These are phyloP conservation scores for Ahaetulla prasina DNA, from an alignment of 2,113 vertebrate species.

Conservation along the genomic window DNA sequence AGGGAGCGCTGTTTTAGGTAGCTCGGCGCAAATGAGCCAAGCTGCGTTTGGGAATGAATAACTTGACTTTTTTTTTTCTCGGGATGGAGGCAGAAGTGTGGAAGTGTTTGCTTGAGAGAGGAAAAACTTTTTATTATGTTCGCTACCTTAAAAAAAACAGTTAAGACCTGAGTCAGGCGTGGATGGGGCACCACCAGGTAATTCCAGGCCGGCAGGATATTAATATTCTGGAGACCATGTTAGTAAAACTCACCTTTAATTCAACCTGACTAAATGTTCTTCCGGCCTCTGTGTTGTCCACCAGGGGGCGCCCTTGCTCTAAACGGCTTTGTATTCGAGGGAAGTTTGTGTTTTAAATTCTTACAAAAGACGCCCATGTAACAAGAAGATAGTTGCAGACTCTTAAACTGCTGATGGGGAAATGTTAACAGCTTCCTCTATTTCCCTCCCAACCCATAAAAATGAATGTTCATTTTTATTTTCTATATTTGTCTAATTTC, in stretches of 20 bases:
- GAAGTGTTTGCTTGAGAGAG: not conserved
- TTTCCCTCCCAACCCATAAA: not conserved
- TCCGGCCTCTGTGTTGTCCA: not conserved
- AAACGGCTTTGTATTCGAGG: accelerated
- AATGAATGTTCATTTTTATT: not conserved
- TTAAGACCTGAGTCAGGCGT: not conserved
- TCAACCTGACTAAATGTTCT: not conserved
- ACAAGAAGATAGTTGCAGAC: not conserved
- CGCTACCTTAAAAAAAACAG: not conserved
- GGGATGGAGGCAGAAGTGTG: not conserved
- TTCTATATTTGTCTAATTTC: not conserved
- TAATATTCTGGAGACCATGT: not conserved
- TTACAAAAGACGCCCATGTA: not conserved
- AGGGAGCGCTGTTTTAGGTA: not conserved
- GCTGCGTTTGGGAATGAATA: not conserved
- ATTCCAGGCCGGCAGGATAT: not conserved
- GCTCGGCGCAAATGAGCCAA: not conserved
- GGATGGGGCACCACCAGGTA: not conserved
- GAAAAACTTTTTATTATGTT: not conserved
- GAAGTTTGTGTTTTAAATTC: too few species aligned
- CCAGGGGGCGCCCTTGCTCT: not conserved
- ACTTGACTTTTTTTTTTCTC: not conserved
- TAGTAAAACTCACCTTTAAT: not conserved
- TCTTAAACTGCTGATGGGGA: not conserved
- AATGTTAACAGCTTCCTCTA: too few species aligned